phyloP scores from a whole-genome alignment of 2,888 invertebrate genomes.

The Clostera curtula region DNA sequence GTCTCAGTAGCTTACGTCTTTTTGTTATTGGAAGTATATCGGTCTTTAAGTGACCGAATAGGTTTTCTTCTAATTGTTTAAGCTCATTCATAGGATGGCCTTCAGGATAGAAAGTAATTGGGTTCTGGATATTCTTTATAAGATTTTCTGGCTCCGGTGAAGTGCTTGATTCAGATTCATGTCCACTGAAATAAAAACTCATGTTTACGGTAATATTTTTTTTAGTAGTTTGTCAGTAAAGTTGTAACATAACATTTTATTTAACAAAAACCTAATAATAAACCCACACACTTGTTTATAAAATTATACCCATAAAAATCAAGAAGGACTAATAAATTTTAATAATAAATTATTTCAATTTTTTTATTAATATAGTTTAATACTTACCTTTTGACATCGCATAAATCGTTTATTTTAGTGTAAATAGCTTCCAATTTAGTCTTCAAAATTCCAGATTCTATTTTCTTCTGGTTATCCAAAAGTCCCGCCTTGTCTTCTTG shows the following conservation, averaged over 20 bases:
- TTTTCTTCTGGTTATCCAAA: conserved; percentile 38
- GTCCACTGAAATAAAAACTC: conserved; percentile 23
- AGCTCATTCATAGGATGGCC: conserved; percentile 72
- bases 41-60: conserved; percentile 60
- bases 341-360: not conserved
- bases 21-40: conserved; percentile 56
- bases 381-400: conserved; percentile 34
- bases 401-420: conserved; percentile 41
- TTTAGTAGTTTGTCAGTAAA: too few species aligned
- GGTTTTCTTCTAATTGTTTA: conserved; percentile 58
- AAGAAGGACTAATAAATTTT: not conserved
- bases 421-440: conserved; percentile 42
- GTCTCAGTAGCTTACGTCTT: conserved; percentile 59
- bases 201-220: too few species aligned
- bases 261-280: not conserved
- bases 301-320: not conserved
- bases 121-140: conserved; percentile 24
- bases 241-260: not conserved
- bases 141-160: conserved; percentile 28
- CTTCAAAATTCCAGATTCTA: conserved; percentile 45
- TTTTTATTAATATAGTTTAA: too few species aligned
- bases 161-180: conserved; percentile 27
- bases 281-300: not conserved
- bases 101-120: conserved; percentile 43
- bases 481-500: conserved; percentile 57